phyloP scores from a whole-genome alignment of 2,113 vertebrate species.

The Tachysurus fulvidraco region DNA sequence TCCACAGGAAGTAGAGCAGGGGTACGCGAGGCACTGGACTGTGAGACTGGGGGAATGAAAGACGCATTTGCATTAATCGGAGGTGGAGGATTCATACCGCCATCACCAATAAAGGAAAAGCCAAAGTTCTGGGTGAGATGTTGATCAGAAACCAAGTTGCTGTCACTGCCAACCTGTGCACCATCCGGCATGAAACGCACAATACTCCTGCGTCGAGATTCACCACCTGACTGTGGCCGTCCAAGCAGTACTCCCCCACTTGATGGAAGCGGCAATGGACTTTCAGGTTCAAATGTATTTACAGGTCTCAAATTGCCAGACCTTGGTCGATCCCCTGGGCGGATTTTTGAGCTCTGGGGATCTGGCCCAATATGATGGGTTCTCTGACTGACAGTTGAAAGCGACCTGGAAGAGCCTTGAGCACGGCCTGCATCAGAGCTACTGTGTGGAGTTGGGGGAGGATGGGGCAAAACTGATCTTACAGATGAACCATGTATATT shows the following conservation, averaged over 20 bases:
- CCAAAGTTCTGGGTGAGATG: conserved; percentile 94
- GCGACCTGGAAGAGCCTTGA: conserved; percentile 75
- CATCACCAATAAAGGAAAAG: conserved; percentile 92
- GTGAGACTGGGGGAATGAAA: conserved; percentile 93
- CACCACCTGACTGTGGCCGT: conserved; percentile 82
- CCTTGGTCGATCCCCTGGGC: conserved; percentile 84
- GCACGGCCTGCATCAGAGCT: conserved; percentile 83
- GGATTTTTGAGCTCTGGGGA: conserved; percentile 79
- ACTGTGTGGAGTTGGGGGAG: conserved; percentile 79
- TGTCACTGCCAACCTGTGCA: conserved; percentile 85
- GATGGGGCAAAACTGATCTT: conserved; percentile 81
- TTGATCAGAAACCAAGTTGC: conserved; percentile 85
- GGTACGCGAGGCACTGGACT: conserved; percentile 84
- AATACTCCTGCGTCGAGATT: conserved; percentile 85
- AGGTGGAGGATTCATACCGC: conserved; percentile 89
- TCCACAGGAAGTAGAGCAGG: conserved; percentile 93
- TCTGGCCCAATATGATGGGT: conserved; percentile 86
- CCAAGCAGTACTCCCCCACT: conserved; percentile 85
- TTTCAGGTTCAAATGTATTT: conserved; percentile 88
- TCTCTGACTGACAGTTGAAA: conserved; percentile 82
- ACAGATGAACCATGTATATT: conserved; percentile 87
- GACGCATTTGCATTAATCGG: conserved; percentile 90
- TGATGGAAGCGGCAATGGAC: conserved; percentile 83
- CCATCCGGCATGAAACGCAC: conserved; percentile 92
- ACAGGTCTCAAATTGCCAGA: conserved; percentile 83